These are phyloP conservation scores for Copsychus sechellarum DNA, from an alignment of 2,113 vertebrate genomes.

Conservation along the genomic window DNA sequence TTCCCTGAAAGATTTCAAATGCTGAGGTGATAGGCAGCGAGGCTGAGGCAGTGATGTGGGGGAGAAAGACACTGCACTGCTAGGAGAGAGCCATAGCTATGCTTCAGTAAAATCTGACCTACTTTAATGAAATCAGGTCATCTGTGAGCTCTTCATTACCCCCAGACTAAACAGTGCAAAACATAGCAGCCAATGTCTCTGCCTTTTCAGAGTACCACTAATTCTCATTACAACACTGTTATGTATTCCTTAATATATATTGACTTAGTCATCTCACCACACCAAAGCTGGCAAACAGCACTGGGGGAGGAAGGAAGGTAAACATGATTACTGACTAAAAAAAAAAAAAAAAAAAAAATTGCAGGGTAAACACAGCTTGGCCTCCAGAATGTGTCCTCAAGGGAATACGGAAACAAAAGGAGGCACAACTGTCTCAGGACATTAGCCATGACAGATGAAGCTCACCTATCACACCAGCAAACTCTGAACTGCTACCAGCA, in stretches of 20 bases:
- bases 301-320: slow-evolving; percentile 62
- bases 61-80: slow-evolving; percentile 38
- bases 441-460: slow-evolving; percentile 67
- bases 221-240: slow-evolving; percentile 74
- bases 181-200: slow-evolving; percentile 72
- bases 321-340: slow-evolving; percentile 64
- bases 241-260: slow-evolving; percentile 74
- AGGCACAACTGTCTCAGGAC: slow-evolving; percentile 64
- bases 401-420: slow-evolving; percentile 72
- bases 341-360: not conserved
- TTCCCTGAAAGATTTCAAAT: slow-evolving; percentile 57
- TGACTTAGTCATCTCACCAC: slow-evolving; percentile 73
- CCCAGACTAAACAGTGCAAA: slow-evolving; percentile 87
- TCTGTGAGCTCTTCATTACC: slow-evolving; percentile 92
- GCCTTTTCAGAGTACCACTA: slow-evolving; percentile 65
- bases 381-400: slow-evolving; percentile 67
- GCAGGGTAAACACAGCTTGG: slow-evolving; percentile 68
- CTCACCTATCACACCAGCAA: slow-evolving; percentile 72
- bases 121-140: slow-evolving; percentile 90
- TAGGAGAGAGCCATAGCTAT: slow-evolving; percentile 62
- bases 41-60: not conserved
- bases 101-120: slow-evolving; percentile 80
- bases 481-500: slow-evolving; percentile 42
- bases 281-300: slow-evolving; percentile 74
- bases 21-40: not conserved